Evolutionary conservation across 2,888 invertebrate genomes (phyloP), one percentile per base, ranked within the genome.

Genomic region (Linnaemya vulpina): DNA sequence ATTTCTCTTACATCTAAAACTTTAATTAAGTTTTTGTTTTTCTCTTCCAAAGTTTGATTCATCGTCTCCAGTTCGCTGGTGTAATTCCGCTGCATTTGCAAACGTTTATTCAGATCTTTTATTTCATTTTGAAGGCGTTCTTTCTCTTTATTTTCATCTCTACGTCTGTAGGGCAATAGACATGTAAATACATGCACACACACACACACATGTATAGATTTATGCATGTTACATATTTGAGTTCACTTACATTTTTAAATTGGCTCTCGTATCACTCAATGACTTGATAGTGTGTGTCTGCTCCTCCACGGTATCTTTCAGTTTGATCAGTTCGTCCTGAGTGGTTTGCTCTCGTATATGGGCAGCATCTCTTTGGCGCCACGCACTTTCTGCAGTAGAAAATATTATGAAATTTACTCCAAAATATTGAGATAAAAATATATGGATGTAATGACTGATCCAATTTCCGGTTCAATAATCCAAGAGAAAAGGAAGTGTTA

Each of bases 341-440:
- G 91, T 91, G 10, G 88, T 87, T 83, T 93, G 92, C 70, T 93
- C 93, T 7, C 93, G 91, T 51, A 89, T 89, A 40, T 92, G 91
- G 0, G 93, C 92, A 9, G 91, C 91, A 87, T 93, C 93, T 76
- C 90, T 90, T 84, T 92, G 91, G 70, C 89, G 91, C 93, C 93
- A 93, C 25, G 93, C 91, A 11, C 90, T 89, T 87, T 92, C 93
- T 92, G 11, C 5, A 60, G 7, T 30, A 5, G 15, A 8, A 74
- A 75, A 3, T 51, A 20, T 51, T 49, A 17, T 49, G 40, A 43
- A 13, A 11, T 43, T 43, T 43, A 38, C 11, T 8, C 3, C 9
- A 38, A 38, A 38, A 3, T 38, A 38, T 11, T 38, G 38, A 38
- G 11, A 8, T 8, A 38, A 38, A 8, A 5, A 38, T 10, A 38